These are phyloP conservation scores for Andrena praecox DNA, from an alignment of 2,888 invertebrate species.

Conservation along the genomic window DNA sequence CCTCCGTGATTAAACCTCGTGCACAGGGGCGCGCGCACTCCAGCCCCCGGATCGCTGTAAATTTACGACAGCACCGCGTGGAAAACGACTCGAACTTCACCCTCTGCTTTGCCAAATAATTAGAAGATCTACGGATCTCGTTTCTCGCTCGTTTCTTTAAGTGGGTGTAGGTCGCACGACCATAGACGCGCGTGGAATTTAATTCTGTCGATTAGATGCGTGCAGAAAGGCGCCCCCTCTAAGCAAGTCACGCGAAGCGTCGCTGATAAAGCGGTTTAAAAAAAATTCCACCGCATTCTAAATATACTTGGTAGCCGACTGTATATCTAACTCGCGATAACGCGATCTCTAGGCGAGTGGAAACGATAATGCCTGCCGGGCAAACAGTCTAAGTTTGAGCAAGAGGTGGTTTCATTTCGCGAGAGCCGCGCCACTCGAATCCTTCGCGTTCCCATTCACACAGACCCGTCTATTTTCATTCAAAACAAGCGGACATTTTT, in stretches of 20 bases:
- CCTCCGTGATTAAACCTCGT: conserved; percentile 31
- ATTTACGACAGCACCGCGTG: neutral
- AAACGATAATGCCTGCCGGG: conserved; percentile 12
- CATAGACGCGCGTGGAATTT: neutral
- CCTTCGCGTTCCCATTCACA: conserved; percentile 7
- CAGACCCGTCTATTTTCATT: conserved; percentile 4
- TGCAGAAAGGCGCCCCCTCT: neutral
- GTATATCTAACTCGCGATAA: conserved; percentile 16
- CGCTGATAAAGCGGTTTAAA: neutral
- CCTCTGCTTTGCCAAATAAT: neutral
- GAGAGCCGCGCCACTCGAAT: neutral
- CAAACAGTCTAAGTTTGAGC: conserved; percentile 17
- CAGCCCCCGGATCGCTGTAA: conserved; percentile 2
- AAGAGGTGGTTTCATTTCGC: neutral
- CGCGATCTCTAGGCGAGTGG: conserved; percentile 2
- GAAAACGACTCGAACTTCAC: too few species aligned
- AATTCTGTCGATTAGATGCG: neutral
- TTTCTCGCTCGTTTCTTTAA: too few species aligned
- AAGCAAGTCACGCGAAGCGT: neutral
- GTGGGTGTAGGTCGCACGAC: neutral
- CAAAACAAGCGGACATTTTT: neutral
- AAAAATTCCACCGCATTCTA: conserved; percentile 7
- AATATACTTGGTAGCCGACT: conserved; percentile 8
- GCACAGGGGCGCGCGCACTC: conserved; percentile 4
- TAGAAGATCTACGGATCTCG: neutral